Percentiles rank a stretch among this genome's conserved stretches.
phyloP scores from a whole-genome alignment of 2,888 invertebrate species.

The Apocheima hispidaria region DNA sequence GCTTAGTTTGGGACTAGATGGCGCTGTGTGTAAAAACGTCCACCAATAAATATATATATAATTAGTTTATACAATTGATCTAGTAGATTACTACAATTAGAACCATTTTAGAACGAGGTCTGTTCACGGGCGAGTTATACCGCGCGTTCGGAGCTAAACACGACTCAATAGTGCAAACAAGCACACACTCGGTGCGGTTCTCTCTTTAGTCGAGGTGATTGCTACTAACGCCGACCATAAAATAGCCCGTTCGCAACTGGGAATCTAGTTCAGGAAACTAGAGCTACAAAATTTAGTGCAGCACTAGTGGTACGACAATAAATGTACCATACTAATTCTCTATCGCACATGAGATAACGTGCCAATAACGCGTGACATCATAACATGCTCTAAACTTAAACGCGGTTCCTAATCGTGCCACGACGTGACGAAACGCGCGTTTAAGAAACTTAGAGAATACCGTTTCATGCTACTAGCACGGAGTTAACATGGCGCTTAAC shows the following conservation, averaged over 20 bases:
- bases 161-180: constrained; percentile 31
- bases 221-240: constrained; percentile 33
- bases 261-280: constrained; percentile 36
- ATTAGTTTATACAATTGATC: not conserved
- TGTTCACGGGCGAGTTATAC: not conserved
- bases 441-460: too few relatives aligned
- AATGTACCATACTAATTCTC: constrained; percentile 27
- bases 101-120: constrained; percentile 13
- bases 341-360: too few relatives aligned
- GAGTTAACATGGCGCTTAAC: too few relatives aligned
- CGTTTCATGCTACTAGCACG: constrained; percentile 15
- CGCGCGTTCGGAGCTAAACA: constrained; percentile 16
- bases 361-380: too few relatives aligned
- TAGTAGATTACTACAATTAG: constrained; percentile 7
- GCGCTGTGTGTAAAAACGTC: too few relatives aligned
- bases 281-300: constrained; percentile 28
- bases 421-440: too few relatives aligned
- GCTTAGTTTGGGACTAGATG: too few relatives aligned
- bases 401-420: too few relatives aligned
- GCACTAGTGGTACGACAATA: constrained; percentile 20
- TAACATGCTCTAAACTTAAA: too few relatives aligned
- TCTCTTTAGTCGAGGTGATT: constrained; percentile 35
- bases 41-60: too few relatives aligned
- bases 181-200: constrained; percentile 27
- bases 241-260: constrained; percentile 32